Percentiles rank a stretch among this genome's conserved stretches.
Evolutionary conservation across 1,140 invertebrate genomes (phyloP).

Genomic region (Drosophila bocki): DNA sequence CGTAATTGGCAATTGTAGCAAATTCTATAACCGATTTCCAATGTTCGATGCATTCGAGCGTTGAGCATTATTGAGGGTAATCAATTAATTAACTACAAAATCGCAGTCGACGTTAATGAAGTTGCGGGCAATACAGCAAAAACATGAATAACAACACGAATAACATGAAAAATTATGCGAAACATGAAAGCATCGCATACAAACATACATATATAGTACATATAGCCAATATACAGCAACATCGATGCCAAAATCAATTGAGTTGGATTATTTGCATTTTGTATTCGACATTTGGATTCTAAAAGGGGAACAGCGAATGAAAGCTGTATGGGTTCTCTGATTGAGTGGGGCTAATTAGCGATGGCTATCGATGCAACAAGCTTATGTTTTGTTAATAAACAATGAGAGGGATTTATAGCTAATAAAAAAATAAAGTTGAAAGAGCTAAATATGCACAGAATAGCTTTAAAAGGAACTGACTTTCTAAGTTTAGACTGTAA

Average conservation of each 20-base stretch:
- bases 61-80: conserved; percentile 56
- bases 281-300: conserved; percentile 11
- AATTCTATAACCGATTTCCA: conserved; percentile 64
- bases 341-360: conserved; percentile 38
- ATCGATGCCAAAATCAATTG: conserved; percentile 30
- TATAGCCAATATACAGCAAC: not conserved
- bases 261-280: conserved; percentile 40
- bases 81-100: conserved; percentile 82
- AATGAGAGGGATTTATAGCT: not conserved
- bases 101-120: conserved; percentile 71
- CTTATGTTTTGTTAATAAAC: conserved; percentile 6
- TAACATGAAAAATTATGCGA: conserved; percentile 30
- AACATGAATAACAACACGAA: conserved; percentile 40
- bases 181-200: not conserved
- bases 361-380: not conserved
- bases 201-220: not conserved
- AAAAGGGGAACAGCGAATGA: not conserved
- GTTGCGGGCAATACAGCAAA: conserved; percentile 53
- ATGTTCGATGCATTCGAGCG: conserved; percentile 67
- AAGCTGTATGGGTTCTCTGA: conserved; percentile 7
- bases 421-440: too few species aligned
- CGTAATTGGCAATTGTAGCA: conserved; percentile 75
- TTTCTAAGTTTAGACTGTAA: too few species aligned
- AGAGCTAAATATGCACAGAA: not conserved
- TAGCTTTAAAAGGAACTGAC: too few species aligned